These are phyloP conservation scores for Mohoua ochrocephala DNA, from an alignment of 2,113 vertebrate species.

Conservation along the genomic window DNA sequence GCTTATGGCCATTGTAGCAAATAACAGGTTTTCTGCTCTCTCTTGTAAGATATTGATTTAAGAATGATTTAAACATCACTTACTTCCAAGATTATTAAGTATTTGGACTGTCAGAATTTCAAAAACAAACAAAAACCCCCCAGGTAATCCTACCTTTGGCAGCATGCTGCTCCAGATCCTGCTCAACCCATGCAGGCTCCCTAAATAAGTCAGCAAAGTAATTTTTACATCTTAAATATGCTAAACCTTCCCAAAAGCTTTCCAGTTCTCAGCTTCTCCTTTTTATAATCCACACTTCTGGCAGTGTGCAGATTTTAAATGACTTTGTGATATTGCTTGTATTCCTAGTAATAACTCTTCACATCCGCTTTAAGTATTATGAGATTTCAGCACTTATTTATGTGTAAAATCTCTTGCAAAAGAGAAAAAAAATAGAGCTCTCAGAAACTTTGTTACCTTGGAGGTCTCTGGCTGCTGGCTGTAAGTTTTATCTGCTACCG, in stretches of 20 bases:
- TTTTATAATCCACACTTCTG: conserved; percentile 24
- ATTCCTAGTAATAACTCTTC: background rate
- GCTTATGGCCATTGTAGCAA: background rate
- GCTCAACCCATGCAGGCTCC: background rate
- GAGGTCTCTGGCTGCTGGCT: background rate
- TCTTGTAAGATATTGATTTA: background rate
- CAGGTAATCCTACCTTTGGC: background rate
- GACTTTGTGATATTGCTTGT: conserved; percentile 13
- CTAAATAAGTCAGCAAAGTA: background rate
- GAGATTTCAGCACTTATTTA: conserved; percentile 12
- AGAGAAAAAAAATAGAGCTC: background rate
- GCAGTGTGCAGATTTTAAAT: conserved; percentile 8
- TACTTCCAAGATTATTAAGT: background rate
- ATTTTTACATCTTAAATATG: conserved; percentile 16
- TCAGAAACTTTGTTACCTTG: background rate
- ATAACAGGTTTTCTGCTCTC: background rate
- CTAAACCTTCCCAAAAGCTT: conserved; percentile 26
- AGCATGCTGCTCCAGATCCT: background rate
- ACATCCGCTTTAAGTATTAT: background rate
- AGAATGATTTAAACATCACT: background rate
- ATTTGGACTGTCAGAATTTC: background rate
- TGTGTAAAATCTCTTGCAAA: background rate
- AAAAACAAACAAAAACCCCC: background rate
- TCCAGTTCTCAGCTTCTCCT: background rate
- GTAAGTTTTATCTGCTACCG: background rate